Evolutionary conservation across 1,140 invertebrate genomes (phyloP).

Genomic region (Drosophila mojavensis): DNA sequence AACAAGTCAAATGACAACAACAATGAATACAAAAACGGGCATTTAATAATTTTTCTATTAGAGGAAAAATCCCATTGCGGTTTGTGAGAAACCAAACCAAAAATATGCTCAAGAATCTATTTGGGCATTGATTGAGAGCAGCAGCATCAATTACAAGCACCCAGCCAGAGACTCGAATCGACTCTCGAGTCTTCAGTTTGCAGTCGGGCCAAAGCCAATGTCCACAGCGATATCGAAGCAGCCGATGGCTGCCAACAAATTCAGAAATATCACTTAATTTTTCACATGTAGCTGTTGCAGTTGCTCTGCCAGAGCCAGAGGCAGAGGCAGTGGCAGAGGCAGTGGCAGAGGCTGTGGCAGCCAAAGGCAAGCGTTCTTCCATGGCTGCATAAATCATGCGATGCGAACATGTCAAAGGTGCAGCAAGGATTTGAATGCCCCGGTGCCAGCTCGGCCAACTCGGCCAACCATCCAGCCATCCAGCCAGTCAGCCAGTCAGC

Average conservation of each 20-base stretch:
- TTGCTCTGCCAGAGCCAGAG: slow-evolving; percentile 19
- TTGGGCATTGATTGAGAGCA: slow-evolving; percentile 76
- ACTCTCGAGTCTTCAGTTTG: slow-evolving; percentile 15
- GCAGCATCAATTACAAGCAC: slow-evolving; percentile 66
- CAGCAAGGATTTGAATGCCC: slow-evolving; percentile 80
- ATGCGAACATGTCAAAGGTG: slow-evolving; percentile 79
- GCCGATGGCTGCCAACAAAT: slow-evolving; percentile 75
- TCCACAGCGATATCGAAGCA: slow-evolving; percentile 4
- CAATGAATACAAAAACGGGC: slow-evolving; percentile 46
- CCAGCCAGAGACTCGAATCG: slow-evolving; percentile 20
- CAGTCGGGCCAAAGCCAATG: slow-evolving; percentile 10
- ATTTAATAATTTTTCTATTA: slow-evolving; percentile 79
- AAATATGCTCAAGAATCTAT: slow-evolving; percentile 51
- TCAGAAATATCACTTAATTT: slow-evolving; percentile 82
- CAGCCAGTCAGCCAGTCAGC: not conserved
- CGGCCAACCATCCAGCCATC: not conserved
- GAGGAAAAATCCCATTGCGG: slow-evolving; percentile 52
- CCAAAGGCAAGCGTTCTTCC: slow-evolving; percentile 59
- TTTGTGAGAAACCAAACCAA: slow-evolving; percentile 46
- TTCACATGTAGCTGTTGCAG: slow-evolving; percentile 62
- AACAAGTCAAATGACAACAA: slow-evolving; percentile 68
- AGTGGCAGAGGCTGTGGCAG: slow-evolving; percentile 16
- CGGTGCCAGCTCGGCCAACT: slow-evolving; percentile 13
- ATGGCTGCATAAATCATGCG: slow-evolving; percentile 80
- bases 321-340: slow-evolving; percentile 2